Evolutionary conservation across 2,797 vertebrate species (phyloP).

Genomic region (Crenichthys baileyi): DNA sequence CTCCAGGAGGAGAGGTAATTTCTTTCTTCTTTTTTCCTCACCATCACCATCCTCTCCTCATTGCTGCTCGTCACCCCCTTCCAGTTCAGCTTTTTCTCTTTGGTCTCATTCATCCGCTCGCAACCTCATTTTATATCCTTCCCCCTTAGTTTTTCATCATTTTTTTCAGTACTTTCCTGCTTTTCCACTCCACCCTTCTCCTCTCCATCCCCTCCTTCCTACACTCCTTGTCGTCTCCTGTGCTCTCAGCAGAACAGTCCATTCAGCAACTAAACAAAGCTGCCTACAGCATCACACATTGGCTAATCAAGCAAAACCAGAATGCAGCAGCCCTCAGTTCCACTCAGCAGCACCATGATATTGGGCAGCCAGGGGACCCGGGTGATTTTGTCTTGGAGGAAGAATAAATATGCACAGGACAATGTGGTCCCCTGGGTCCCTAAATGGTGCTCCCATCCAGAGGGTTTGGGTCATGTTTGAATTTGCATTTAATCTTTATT

Average conservation of each 20-base stretch:
- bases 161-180: slow-evolving; percentile 23
- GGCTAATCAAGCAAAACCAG: slow-evolving; percentile 80
- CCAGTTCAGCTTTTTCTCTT: slow-evolving; percentile 47
- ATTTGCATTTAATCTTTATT: slow-evolving; percentile 35
- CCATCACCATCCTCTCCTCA: slow-evolving; percentile 48
- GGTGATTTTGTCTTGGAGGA: slow-evolving; percentile 14
- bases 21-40: slow-evolving; percentile 57
- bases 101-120: slow-evolving; percentile 64
- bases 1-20: slow-evolving; percentile 75
- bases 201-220: slow-evolving; percentile 45
- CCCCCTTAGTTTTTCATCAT: slow-evolving; percentile 37
- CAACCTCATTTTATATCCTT: slow-evolving; percentile 49
- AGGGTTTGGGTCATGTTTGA: slow-evolving; percentile 15
- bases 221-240: slow-evolving; percentile 54
- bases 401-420: slow-evolving; percentile 25
- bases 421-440: background rate
- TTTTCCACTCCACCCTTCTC: slow-evolving; percentile 52
- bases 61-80: slow-evolving; percentile 34
- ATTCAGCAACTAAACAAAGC: slow-evolving; percentile 81
- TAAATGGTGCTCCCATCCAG: slow-evolving; percentile 31
- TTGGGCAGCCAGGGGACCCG: slow-evolving; percentile 27
- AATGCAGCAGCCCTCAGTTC: slow-evolving; percentile 66
- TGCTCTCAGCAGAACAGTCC: slow-evolving; percentile 68
- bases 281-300: slow-evolving; percentile 73
- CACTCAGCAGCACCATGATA: slow-evolving; percentile 58